Evolutionary conservation across 2,888 invertebrate genomes (phyloP), one percentile per base, ranked within the genome.

Genomic region (Agrochola circellaris): DNA sequence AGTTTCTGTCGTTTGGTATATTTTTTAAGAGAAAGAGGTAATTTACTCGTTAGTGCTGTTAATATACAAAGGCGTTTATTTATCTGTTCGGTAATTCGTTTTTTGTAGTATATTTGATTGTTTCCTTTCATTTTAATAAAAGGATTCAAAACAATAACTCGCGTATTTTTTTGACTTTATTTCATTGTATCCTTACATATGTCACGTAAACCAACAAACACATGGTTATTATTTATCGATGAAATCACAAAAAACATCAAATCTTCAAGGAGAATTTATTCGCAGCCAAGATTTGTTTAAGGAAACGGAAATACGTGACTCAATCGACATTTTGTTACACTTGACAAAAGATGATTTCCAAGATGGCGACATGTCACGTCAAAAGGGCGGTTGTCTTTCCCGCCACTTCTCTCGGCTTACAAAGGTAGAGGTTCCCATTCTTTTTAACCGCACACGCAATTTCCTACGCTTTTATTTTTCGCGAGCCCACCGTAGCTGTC

Each of bases 381-480:
- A 93, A 93, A 93, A 93, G 89, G 79, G 88, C 87, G 90, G 89
- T 87, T 88, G 88, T 89, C 87, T 85, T 91, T 92, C 90, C 89
- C 91, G 91, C 92, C 90, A 92, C 89, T 92, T 89, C 85, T 86
- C 82, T 85, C 84, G 81, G 87, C 85, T 91, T 92, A 81, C 87
- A 56, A 54, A 65, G 79, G 30, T 73, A 73, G 30, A 30, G 54
- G 81, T 74, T 77, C 80, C 51, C 58, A 83, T 89, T 91, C 72
- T 93, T 93, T 93, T 93, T 90, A 91, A 92, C 92, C 90, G 90
- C 92, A 92, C 93, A 94, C 94, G 91, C 93, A 95, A 95, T 95
- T 95, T 95, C 93, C 94, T 93, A 91, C 84, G 90, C 88, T 91
- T 88, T 94, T 93, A 92, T 94, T 92, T 93, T 92, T 90, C 90